phyloP scores from a whole-genome alignment of 2,113 vertebrate species.

The Pao palembangensis region DNA sequence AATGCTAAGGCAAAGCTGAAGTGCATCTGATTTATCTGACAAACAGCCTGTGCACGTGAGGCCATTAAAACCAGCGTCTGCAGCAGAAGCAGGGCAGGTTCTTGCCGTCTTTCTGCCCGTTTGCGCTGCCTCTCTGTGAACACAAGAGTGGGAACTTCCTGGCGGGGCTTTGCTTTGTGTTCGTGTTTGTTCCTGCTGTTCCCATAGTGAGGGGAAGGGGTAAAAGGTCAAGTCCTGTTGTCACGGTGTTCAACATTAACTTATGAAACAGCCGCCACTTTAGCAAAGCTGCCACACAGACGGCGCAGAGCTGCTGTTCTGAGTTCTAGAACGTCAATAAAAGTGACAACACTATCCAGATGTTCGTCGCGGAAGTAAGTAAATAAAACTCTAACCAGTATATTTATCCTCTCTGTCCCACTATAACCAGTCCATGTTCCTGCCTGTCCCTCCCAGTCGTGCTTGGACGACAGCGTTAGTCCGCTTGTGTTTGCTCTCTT shows the following conservation, averaged over 20 bases:
- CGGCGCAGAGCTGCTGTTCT: too few species aligned
- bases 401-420: too few species aligned
- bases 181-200: slow-evolving; percentile 43
- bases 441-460: background rate
- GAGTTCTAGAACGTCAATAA: too few species aligned
- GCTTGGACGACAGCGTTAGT: background rate
- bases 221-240: slow-evolving; percentile 46
- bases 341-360: too few species aligned
- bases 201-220: slow-evolving; percentile 25
- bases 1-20: background rate
- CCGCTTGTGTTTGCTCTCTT: background rate
- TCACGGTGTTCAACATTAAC: slow-evolving; percentile 31
- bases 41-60: too few species aligned
- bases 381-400: too few species aligned
- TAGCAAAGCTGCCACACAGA: background rate
- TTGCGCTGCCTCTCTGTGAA: slow-evolving; percentile 20
- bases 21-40: too few species aligned
- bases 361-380: too few species aligned
- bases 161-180: slow-evolving; percentile 16
- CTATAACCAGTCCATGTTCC: too few species aligned
- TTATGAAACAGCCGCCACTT: background rate
- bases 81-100: too few species aligned
- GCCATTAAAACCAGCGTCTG: too few species aligned
- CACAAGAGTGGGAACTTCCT: slow-evolving; percentile 48
- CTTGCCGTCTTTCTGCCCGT: too few species aligned